Percentiles rank a stretch among this genome's conserved stretches.
These are phyloP conservation scores for Incurvaria masculella DNA, from an alignment of 2,888 invertebrate species.

Conservation along the genomic window DNA sequence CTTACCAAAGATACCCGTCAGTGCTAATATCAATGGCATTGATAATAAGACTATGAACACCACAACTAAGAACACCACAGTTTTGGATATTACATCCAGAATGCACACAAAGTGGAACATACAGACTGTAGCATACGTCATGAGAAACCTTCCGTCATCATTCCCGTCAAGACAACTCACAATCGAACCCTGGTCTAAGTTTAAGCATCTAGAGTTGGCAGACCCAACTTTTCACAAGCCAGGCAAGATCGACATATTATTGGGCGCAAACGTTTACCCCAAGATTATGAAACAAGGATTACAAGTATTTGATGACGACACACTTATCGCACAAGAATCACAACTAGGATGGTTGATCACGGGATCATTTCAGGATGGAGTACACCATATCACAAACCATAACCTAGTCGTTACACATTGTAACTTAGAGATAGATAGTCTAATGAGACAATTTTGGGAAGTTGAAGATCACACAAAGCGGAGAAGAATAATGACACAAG, in stretches of 20 bases:
- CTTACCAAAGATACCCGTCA: too few relatives aligned
- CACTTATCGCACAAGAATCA: not conserved
- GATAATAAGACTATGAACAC: too few relatives aligned
- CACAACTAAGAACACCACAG: too few relatives aligned
- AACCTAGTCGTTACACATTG: not conserved
- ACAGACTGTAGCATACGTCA: conserved; percentile 11
- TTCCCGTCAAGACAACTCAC: not conserved
- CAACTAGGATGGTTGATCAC: not conserved
- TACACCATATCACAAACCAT: too few relatives aligned
- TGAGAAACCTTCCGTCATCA: conserved; percentile 12
- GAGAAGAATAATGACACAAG: not conserved
- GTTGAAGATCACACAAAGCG: not conserved
- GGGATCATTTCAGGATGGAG: not conserved
- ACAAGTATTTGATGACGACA: not conserved
- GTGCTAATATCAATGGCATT: too few relatives aligned
- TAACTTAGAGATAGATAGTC: not conserved
- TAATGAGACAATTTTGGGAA: not conserved
- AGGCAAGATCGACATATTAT: not conserved
- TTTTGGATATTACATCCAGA: too few relatives aligned
- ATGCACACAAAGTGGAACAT: conserved; percentile 2
- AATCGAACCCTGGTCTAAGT: not conserved
- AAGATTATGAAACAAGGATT: not conserved
- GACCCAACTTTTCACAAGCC: not conserved
- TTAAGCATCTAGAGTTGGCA: not conserved
- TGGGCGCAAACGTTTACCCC: not conserved